Conservation (phyloP, 2,797 vertebrate species). For the Mycteria americana region DNA sequence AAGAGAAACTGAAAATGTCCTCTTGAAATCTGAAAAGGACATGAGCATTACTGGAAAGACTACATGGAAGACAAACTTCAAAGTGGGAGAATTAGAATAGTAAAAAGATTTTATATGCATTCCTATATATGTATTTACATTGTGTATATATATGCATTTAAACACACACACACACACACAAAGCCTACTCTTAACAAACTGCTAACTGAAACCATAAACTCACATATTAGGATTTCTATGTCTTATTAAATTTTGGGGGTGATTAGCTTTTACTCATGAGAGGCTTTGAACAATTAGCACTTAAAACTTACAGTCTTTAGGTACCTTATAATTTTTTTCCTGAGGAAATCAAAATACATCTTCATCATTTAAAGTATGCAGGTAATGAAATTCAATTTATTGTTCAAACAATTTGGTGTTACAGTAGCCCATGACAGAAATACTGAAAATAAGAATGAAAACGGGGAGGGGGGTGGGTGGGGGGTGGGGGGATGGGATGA, state of each 20-base stretch:
- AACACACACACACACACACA: not conserved
- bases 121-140: not conserved
- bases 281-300: not conserved
- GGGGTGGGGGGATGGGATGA: not conserved
- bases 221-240: not conserved
- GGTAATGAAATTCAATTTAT: slow-evolving; percentile 3
- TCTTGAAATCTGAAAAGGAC: not conserved
- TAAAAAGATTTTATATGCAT: not conserved
- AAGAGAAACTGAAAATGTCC: not conserved
- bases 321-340: slow-evolving; percentile 3
- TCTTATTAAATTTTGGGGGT: not conserved
- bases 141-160: not conserved
- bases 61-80: not conserved
- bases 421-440: not conserved
- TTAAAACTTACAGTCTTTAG: not conserved
- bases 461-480: rapidly evolving
- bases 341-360: slow-evolving; percentile 8
- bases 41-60: not conserved
- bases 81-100: not conserved
- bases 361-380: slow-evolving; percentile 21
- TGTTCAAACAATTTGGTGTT: slow-evolving; percentile 15
- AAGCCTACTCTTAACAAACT: not conserved
- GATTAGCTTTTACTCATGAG: not conserved
- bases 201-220: not conserved
- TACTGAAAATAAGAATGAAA: slow-evolving; percentile 17